Conservation (phyloP, 1,140 invertebrate genomes). For the Macrocentrus cingulum region DNA sequence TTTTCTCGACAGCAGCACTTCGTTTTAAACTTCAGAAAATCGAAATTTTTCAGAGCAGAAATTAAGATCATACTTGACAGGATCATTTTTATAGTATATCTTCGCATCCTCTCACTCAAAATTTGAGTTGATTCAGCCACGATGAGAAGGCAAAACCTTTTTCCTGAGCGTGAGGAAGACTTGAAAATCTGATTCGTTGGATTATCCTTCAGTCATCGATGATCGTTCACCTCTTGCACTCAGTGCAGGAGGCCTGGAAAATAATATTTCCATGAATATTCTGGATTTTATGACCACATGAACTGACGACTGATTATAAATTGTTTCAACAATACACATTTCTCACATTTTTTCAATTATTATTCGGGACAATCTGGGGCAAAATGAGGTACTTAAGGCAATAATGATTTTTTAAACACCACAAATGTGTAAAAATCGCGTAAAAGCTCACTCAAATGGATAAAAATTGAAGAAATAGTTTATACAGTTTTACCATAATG, state of each 20-base stretch:
- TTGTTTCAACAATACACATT: too few species aligned
- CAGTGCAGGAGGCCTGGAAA: constrained; percentile 40
- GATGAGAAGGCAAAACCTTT: constrained; percentile 55
- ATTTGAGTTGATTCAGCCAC: constrained; percentile 53
- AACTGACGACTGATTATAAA: too few species aligned
- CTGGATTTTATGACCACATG: too few species aligned
- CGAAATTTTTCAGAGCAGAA: background rate
- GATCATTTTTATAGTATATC: constrained; percentile 62
- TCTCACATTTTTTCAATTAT: too few species aligned
- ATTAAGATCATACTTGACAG: constrained; percentile 61
- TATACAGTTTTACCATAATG: too few species aligned
- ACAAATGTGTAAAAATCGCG: too few species aligned
- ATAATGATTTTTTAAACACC: too few species aligned
- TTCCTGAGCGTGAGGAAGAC: constrained; percentile 59
- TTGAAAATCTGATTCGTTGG: constrained; percentile 23
- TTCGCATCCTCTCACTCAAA: constrained; percentile 48
- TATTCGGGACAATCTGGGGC: too few species aligned
- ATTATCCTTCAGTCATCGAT: constrained; percentile 52
- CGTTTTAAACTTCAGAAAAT: background rate
- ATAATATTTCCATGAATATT: constrained; percentile 48
- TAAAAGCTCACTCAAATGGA: too few species aligned
- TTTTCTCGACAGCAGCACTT: background rate
- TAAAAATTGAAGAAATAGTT: too few species aligned
- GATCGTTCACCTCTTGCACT: constrained; percentile 54
- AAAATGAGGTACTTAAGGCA: too few species aligned